Percentiles rank a stretch among this genome's conserved stretches.
Conservation (phyloP, 2,797 vertebrate genomes). For the Malurus splendens region DNA sequence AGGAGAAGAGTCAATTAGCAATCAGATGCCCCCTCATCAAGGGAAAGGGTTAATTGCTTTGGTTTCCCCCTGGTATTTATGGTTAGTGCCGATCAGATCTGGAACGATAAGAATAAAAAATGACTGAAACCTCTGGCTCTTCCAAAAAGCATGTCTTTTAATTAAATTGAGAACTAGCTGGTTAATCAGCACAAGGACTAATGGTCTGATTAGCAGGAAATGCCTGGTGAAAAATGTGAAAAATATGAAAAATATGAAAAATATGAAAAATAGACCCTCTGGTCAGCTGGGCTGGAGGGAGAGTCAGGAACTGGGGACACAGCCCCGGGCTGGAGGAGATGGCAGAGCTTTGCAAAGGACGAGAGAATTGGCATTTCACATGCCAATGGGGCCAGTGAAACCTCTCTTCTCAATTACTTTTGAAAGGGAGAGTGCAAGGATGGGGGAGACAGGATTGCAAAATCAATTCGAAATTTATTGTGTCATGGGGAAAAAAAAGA, state of each 20-base stretch:
- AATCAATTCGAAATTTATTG: conserved; percentile 15
- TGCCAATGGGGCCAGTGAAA: background rate
- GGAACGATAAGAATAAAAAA: conserved; percentile 21
- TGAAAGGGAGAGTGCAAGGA: background rate
- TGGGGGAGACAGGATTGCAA: background rate
- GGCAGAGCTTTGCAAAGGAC: background rate
- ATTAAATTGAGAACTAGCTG: conserved; percentile 51
- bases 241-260: conserved; percentile 8
- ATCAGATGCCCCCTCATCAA: background rate
- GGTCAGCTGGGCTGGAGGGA: background rate
- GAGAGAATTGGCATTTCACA: background rate
- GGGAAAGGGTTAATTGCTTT: conserved; percentile 51
- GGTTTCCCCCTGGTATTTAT: background rate
- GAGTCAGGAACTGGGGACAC: background rate
- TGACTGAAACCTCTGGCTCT: conserved; percentile 41
- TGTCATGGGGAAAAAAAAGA: background rate
- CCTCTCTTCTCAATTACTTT: background rate
- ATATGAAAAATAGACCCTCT: background rate
- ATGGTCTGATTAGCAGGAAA: conserved; percentile 59
- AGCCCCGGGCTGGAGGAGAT: background rate
- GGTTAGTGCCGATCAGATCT: conserved; percentile 20
- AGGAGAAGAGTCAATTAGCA: background rate
- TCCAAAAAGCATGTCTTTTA: conserved; percentile 26
- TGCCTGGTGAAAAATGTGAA: background rate
- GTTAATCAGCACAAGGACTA: conserved; percentile 63